phyloP scores from a whole-genome alignment of 2,113 vertebrate genomes.

The Stegastes partitus region DNA sequence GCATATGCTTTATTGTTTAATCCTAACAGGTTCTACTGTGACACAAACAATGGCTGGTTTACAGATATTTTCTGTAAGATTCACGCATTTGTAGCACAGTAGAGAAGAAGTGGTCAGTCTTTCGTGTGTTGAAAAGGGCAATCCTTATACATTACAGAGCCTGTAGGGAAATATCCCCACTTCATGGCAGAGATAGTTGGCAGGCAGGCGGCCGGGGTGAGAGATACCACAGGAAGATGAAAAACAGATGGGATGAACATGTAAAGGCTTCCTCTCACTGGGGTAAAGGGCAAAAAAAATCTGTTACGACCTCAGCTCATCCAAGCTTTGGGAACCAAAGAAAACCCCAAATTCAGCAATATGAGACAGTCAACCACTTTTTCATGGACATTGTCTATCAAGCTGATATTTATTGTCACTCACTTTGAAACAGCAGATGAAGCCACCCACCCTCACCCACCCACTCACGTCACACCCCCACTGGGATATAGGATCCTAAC shows the following conservation, averaged over 20 bases:
- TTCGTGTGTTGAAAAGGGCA: conserved; percentile 2
- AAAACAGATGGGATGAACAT: conserved; percentile 59
- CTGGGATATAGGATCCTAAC: conserved; percentile 47
- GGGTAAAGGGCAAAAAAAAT: conserved; percentile 19
- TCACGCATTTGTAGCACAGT: not conserved
- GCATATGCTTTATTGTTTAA: too few relatives aligned
- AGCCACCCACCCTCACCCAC: conserved; percentile 24
- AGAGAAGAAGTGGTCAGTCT: not conserved
- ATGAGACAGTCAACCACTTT: not conserved
- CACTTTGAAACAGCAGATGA: conserved; percentile 41
- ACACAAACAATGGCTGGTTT: not conserved
- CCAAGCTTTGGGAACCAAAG: not conserved
- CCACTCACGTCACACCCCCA: conserved; percentile 58
- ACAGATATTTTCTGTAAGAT: not conserved
- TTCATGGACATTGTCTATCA: not conserved
- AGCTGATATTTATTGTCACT: not conserved
- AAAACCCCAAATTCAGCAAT: not conserved
- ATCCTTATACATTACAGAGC: not conserved
- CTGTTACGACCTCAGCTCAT: conserved; percentile 10
- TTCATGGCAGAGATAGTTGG: conserved; percentile 46
- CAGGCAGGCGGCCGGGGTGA: conserved; percentile 38
- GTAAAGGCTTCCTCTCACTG: conserved; percentile 29
- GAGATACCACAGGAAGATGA: conserved; percentile 47
- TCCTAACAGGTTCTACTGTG: too few relatives aligned
- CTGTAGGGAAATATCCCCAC: conserved; percentile 21